phyloP scores from a whole-genome alignment of 2,888 invertebrate genomes.

The Argyra leucocephala region DNA sequence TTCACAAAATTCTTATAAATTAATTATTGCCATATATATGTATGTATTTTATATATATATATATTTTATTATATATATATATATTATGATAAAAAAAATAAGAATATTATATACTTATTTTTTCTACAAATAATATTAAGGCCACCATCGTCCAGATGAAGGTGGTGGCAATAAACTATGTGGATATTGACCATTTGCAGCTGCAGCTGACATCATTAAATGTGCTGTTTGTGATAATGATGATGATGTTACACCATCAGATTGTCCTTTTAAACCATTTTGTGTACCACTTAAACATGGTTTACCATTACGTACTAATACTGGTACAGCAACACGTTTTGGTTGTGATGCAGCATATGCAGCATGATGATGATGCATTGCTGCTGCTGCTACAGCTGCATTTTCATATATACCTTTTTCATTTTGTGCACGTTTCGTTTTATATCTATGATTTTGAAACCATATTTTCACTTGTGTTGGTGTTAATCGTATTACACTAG shows the following conservation, averaged over 20 bases:
- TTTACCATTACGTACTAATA: conserved; percentile 87
- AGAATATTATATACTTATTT: neutral
- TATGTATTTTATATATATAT: neutral
- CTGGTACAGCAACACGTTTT: conserved; percentile 85
- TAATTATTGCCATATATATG: neutral
- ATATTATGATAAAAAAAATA: neutral
- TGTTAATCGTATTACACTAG: conserved; percentile 85
- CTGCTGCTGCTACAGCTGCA: conserved; percentile 29
- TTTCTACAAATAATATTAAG: conserved; percentile 37
- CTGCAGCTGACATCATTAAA: conserved; percentile 25
- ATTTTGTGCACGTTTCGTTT: conserved; percentile 94
- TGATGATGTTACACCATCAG: conserved; percentile 44
- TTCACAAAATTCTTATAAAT: conserved; percentile 3
- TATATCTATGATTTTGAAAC: conserved; percentile 99
- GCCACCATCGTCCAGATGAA: conserved; percentile 39
- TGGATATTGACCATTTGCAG: conserved; percentile 13
- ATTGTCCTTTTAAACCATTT: conserved; percentile 44
- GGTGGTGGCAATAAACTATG: conserved; percentile 32
- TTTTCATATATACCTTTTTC: conserved; percentile 74
- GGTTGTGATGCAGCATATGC: conserved; percentile 66
- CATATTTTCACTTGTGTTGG: conserved; percentile 98
- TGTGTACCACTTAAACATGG: conserved; percentile 64
- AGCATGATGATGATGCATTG: conserved; percentile 33
- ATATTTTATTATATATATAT: neutral
- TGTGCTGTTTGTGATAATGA: conserved; percentile 36